These are phyloP conservation scores for Stenolophus ochropezus DNA, from an alignment of 2,888 invertebrate species.

Conservation along the genomic window DNA sequence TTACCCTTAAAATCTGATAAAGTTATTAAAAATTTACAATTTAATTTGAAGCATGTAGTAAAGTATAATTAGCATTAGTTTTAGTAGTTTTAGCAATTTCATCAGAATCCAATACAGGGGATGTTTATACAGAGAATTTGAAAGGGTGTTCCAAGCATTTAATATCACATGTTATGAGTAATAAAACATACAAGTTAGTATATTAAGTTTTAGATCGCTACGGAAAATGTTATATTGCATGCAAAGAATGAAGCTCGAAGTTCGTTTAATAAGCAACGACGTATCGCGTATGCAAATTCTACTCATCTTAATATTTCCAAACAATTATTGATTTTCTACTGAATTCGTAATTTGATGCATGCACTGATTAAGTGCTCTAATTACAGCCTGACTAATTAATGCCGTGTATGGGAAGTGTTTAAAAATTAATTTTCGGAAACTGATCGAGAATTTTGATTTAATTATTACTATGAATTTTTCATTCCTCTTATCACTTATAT, in stretches of 20 bases:
- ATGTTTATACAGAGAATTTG: slow-evolving; percentile 6
- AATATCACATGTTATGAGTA: slow-evolving; percentile 32
- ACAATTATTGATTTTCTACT: not conserved
- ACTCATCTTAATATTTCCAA: not conserved
- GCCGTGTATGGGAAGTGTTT: not conserved
- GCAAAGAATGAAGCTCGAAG: slow-evolving; percentile 1
- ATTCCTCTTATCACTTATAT: too few species aligned
- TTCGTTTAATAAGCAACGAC: not conserved
- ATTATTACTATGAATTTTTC: not conserved
- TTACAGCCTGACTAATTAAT: not conserved
- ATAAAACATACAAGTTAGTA: slow-evolving; percentile 35
- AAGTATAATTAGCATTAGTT: slow-evolving; percentile 4
- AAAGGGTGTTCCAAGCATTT: slow-evolving; percentile 25
- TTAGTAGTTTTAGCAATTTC: not conserved
- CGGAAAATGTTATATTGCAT: slow-evolving; percentile 42
- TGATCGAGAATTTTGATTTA: not conserved
- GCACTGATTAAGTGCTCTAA: not conserved
- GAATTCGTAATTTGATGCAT: not conserved
- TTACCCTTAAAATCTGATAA: not conserved
- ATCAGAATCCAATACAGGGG: not conserved
- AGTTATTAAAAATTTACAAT: slow-evolving; percentile 8
- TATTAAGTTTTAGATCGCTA: slow-evolving; percentile 23
- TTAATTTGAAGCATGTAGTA: not conserved
- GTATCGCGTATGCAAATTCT: not conserved
- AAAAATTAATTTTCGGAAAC: not conserved